phyloP scores from a whole-genome alignment of 2,888 invertebrate genomes.

The Agrochola lychnidis region DNA sequence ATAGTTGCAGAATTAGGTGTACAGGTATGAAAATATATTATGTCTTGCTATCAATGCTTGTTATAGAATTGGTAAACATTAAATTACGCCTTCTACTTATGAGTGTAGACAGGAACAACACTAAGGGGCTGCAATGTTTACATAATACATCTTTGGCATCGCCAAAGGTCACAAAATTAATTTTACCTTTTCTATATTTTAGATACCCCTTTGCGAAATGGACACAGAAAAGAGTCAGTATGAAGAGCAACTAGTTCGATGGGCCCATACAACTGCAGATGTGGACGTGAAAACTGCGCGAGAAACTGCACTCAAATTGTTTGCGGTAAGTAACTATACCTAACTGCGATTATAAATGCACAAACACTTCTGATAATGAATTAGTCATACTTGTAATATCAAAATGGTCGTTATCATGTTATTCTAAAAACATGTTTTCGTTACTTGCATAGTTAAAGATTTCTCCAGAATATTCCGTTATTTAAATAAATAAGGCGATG shows the following conservation, averaged over 20 bases:
- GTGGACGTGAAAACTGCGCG: conserved; percentile 93
- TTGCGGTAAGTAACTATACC: conserved; percentile 92
- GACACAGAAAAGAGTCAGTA: conserved; percentile 95
- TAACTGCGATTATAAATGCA: conserved; percentile 15
- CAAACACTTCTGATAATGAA: conserved; percentile 35
- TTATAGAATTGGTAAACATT: not conserved
- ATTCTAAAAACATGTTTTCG: conserved; percentile 47
- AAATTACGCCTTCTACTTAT: not conserved
- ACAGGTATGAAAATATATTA: conserved; percentile 81
- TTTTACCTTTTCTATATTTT: conserved; percentile 58
- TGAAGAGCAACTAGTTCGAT: conserved; percentile 94
- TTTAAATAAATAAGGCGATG: conserved; percentile 5
- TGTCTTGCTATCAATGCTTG: not conserved
- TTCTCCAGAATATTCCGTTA: conserved; percentile 4
- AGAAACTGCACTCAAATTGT: conserved; percentile 96
- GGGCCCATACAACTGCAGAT: conserved; percentile 91
- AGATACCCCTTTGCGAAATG: conserved; percentile 94
- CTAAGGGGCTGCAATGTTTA: too few species aligned
- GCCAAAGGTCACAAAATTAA: too few species aligned
- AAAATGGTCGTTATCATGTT: conserved; percentile 19
- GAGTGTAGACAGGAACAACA: not conserved
- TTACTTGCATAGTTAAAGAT: conserved; percentile 14
- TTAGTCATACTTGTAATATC: conserved; percentile 1
- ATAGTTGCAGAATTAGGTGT: conserved; percentile 94
- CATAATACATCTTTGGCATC: not conserved